Evolutionary conservation across 2,113 vertebrate genomes (phyloP), one percentile per base, ranked within the genome.

Genomic region (Salvelinus fontinalis): DNA sequence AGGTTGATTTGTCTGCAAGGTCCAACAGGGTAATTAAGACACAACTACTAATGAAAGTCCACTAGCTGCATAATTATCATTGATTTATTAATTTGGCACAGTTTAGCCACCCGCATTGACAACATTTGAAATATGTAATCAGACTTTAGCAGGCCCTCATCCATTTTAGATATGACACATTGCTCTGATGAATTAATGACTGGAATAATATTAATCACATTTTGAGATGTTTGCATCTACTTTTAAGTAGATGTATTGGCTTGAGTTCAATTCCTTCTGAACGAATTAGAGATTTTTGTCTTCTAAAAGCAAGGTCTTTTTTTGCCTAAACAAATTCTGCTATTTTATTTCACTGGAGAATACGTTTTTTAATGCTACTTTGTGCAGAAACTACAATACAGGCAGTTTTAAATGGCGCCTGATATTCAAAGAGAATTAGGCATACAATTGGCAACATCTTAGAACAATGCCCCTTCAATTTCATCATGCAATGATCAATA

Each of bases 61-160:
- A 20, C 13, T 13, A 49, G 57, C 49, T 22, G n/a, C 20, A 39
- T 70, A 24, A 39, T 48, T 34, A 22, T n/a, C 22, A 27, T 39
- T 31, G 57, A 74, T 34, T 13, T 51, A 24, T 24, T 71, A 48
- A 16, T 54, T 81, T 67, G 64, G 18, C 49, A n/a, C 66, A 67
- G 51, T 44, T 34, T 39, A 74, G 24, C 54, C 27, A 74, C 48
- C 49, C 24, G 49, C 31, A 34, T 69, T 69, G 62, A 70, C 73
- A 70, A 16, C 24, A 44, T n/a, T 72, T n/a, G 24, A 29, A 22
- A 59, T 77, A 59, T 27, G 12, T 66, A 13, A 66, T 66, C 11
- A 66, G 16, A 44, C 39, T 44, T 8, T 44, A 66, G 65, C 24
- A 67, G 29, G 65, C 29, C 29, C 27, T 31, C 14, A 18, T 7